A percentile compares a stretch with the other conserved stretches of the same genome.
Conservation (phyloP, 2,797 vertebrate genomes). For the Sibirionetta formosa region DNA sequence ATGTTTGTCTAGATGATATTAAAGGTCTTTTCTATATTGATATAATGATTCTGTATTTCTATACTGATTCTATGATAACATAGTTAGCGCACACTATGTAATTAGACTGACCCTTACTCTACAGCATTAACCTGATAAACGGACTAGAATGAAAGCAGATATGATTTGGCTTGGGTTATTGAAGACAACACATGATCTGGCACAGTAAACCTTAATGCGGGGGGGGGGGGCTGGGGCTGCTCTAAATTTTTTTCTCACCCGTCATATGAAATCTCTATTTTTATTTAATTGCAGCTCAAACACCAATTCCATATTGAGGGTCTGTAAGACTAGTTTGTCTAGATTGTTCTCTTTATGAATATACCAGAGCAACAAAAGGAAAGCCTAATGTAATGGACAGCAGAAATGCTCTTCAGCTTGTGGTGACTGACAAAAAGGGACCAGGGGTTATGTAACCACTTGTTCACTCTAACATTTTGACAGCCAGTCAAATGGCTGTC, state of each 20-base stretch:
- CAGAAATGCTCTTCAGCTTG: not conserved
- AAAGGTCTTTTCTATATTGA: no score
- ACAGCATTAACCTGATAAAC: not conserved
- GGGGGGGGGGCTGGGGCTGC: no score
- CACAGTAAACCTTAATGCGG: accelerated
- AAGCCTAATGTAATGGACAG: not conserved
- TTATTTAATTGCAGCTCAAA: not conserved
- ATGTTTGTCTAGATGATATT: no score
- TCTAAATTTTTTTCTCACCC: not conserved
- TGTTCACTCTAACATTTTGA: not conserved
- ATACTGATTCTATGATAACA: no score
- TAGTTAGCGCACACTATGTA: not conserved
- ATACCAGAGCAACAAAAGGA: not conserved
- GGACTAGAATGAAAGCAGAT: not conserved
- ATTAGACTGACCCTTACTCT: not conserved
- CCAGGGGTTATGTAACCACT: not conserved
- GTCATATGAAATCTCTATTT: not conserved
- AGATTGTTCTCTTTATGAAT: not conserved
- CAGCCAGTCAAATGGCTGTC: not conserved
- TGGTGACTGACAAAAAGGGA: not conserved
- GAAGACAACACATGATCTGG: not conserved
- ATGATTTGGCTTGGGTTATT: not conserved
- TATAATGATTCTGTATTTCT: no score
- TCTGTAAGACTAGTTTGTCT: not conserved
- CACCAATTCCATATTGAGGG: not conserved